A percentile compares a stretch with the other conserved stretches of the same genome.
phyloP scores from a whole-genome alignment of 2,113 vertebrate genomes.

The Okapia johnstoni region DNA sequence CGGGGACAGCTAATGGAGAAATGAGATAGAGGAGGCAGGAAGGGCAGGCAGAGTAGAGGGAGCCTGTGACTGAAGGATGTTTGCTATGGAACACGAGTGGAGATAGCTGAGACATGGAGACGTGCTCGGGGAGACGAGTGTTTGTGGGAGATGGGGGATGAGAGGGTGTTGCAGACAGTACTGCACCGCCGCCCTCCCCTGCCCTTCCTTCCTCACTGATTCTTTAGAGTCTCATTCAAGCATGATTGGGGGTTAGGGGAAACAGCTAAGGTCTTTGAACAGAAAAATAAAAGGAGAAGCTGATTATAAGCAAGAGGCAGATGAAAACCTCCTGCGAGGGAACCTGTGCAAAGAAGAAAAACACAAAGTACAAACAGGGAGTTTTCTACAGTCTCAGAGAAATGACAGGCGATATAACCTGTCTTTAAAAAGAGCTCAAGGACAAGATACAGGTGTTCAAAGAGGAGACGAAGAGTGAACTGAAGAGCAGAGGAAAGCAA shows the following conservation, averaged over 20 bases:
- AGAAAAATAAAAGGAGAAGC: neutral
- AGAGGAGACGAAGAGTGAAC: neutral
- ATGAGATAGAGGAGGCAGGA: neutral
- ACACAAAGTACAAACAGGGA: neutral
- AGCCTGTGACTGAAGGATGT: neutral
- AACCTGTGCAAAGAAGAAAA: neutral
- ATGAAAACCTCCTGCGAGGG: neutral
- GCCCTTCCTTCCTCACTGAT: neutral
- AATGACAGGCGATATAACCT: neutral
- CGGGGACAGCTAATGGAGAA: neutral
- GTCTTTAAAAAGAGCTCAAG: neutral
- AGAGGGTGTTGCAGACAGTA: neutral
- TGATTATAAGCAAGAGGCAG: neutral
- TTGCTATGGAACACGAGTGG: neutral
- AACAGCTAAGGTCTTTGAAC: neutral
- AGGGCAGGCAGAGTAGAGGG: neutral
- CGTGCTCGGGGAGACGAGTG: too few relatives aligned
- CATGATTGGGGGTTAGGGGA: neutral
- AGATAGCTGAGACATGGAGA: neutral
- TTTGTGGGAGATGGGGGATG: accelerated
- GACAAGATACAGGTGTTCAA: neutral
- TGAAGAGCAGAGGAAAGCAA: neutral
- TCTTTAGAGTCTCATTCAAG: neutral
- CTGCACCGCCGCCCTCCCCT: neutral
- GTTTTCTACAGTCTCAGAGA: neutral